Conservation (phyloP, 1,140 invertebrate genomes). For the Myzus persicae region DNA sequence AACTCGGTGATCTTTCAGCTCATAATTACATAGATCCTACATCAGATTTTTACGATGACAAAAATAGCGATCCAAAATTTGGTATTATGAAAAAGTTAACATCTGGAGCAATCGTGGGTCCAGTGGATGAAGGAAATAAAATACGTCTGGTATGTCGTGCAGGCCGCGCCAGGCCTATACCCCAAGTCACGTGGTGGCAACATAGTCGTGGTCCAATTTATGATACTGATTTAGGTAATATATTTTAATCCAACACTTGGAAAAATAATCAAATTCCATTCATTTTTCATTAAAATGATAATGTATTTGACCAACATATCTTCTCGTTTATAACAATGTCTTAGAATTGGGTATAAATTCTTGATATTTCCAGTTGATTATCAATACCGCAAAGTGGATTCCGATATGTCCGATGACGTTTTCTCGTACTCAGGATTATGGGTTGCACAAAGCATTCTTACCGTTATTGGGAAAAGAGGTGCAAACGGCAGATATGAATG, state of each 20-base stretch:
- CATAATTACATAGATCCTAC: constrained; percentile 20
- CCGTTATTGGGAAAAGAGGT: constrained; percentile 18
- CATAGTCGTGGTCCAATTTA: constrained; percentile 28
- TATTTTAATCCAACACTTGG: background rate
- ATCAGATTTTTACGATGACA: constrained; percentile 31
- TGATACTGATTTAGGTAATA: constrained; percentile 15
- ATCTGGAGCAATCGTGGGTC: constrained; percentile 69
- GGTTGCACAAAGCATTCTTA: constrained; percentile 33
- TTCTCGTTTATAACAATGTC: background rate
- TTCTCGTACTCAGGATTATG: constrained; percentile 34
- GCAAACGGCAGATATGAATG: constrained; percentile 51
- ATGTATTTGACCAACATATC: background rate
- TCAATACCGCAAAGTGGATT: constrained; percentile 27
- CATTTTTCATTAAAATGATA: background rate
- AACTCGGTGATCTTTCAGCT: background rate
- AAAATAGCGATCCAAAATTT: constrained; percentile 37
- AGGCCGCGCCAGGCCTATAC: constrained; percentile 78
- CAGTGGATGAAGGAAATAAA: constrained; percentile 74
- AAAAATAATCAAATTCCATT: background rate
- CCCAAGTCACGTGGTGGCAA: constrained; percentile 76
- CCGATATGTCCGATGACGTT: constrained; percentile 3
- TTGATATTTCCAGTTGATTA: background rate
- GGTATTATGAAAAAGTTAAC: constrained; percentile 62
- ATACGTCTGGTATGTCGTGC: constrained; percentile 77
- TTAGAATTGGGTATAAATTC: background rate